Evolutionary conservation across 2,113 vertebrate genomes (phyloP).

Genomic region (Nasalis larvatus): DNA sequence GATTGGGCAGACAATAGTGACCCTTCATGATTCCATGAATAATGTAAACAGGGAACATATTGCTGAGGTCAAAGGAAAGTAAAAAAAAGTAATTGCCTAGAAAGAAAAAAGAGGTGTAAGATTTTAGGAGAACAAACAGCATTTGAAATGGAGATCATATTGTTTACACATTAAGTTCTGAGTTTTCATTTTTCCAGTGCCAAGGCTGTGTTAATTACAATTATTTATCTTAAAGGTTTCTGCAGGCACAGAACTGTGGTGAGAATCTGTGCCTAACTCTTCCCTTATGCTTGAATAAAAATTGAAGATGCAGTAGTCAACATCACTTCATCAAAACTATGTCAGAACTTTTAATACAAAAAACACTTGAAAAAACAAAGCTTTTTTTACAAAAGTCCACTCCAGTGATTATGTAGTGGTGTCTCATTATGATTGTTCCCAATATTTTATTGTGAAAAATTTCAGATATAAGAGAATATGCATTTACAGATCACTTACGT

Average conservation of each 20-base stretch:
- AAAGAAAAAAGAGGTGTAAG: neutral
- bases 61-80: slow-evolving; percentile 52
- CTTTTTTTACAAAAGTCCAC: neutral
- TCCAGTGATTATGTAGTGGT: neutral
- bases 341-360: slow-evolving; percentile 12
- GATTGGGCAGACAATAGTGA: slow-evolving; percentile 49
- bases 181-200: neutral
- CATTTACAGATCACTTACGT: neutral
- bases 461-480: neutral
- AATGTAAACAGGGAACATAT: slow-evolving; percentile 55
- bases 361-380: neutral
- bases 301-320: neutral
- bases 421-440: neutral
- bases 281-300: slow-evolving; percentile 41
- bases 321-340: neutral
- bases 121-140: neutral
- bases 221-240: slow-evolving; percentile 27
- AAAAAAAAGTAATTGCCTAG: neutral
- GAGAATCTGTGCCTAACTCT: neutral
- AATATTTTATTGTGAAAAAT: neutral
- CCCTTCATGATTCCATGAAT: slow-evolving; percentile 52
- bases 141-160: slow-evolving; percentile 23
- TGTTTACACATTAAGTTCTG: neutral
- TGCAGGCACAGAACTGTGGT: neutral
- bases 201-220: slow-evolving; percentile 23